A percentile compares a stretch with the other conserved stretches of the same genome.
Evolutionary conservation across 1,140 invertebrate genomes (phyloP).

Genomic region (Solenopsis invicta): DNA sequence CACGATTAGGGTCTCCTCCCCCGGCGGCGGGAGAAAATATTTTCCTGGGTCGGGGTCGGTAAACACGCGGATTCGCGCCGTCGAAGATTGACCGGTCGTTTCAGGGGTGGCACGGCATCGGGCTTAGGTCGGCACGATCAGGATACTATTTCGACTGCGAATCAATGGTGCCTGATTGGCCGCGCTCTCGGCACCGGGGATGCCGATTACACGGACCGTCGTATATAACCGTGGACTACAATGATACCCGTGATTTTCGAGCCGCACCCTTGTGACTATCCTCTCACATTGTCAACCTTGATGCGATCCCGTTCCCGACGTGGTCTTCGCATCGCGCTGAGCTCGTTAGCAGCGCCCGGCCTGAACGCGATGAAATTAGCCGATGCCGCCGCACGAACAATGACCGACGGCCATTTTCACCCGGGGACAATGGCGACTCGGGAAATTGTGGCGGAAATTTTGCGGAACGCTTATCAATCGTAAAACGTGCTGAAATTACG

Average conservation of each 20-base stretch:
- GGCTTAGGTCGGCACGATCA: conserved; percentile 53
- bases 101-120: background rate
- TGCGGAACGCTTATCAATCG: conserved; percentile 57
- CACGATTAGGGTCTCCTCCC: conserved; percentile 44
- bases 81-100: conserved; percentile 68
- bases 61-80: conserved; percentile 70
- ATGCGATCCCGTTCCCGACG: conserved; percentile 28
- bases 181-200: conserved; percentile 35
- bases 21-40: conserved; percentile 61
- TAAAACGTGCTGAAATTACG: conserved; percentile 56
- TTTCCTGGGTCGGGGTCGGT: conserved; percentile 59
- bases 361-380: conserved; percentile 52
- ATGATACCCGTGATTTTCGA: conserved; percentile 76
- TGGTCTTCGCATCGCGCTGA: conserved; percentile 38
- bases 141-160: conserved; percentile 40
- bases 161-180: conserved; percentile 78
- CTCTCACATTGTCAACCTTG: conserved; percentile 33
- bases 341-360: conserved; percentile 39
- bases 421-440: conserved; percentile 45
- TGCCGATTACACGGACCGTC: conserved; percentile 71
- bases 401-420: conserved; percentile 47
- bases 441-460: conserved; percentile 60
- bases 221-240: conserved; percentile 71
- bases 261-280: conserved; percentile 5
- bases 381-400: conserved; percentile 49